Conservation (phyloP, 1,140 invertebrate genomes). For the Eupristina koningsbergeri region DNA sequence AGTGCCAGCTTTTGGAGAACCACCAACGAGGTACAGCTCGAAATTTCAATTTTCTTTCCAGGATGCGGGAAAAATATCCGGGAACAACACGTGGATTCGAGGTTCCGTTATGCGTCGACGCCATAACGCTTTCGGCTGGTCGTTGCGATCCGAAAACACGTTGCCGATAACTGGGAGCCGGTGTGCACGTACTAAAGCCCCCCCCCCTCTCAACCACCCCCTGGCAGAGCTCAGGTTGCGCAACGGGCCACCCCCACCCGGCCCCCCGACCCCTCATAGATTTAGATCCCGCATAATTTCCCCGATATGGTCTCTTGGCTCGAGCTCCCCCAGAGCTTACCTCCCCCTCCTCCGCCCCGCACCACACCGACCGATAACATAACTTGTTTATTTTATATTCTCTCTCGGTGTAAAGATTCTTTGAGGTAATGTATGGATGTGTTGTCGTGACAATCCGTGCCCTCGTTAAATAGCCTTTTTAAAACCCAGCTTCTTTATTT, state of each 20-base stretch:
- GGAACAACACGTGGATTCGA: neutral
- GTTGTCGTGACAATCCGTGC: neutral
- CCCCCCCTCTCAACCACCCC: no score
- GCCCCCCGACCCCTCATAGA: slow-evolving; percentile 33
- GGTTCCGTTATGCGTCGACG: neutral
- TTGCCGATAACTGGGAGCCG: neutral
- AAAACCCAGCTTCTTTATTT: neutral
- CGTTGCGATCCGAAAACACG: slow-evolving; percentile 34
- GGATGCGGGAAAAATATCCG: slow-evolving; percentile 26
- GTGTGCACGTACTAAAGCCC: neutral
- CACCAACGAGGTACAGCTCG: neutral
- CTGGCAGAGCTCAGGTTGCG: neutral
- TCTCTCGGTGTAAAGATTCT: slow-evolving; percentile 25
- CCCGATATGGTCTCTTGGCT: slow-evolving; percentile 45
- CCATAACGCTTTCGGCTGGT: slow-evolving; percentile 1
- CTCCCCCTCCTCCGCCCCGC: neutral
- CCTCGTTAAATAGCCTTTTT: neutral
- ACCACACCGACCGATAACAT: slow-evolving; percentile 6
- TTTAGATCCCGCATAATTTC: slow-evolving; percentile 48
- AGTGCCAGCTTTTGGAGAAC: no score
- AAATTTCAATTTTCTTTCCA: slow-evolving; percentile 38
- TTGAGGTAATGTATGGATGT: neutral
- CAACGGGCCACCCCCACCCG: neutral
- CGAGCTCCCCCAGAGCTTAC: neutral
- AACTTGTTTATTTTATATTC: slow-evolving; percentile 40